Conservation (phyloP, 2,113 vertebrate species). For the Paramisgurnus dabryanus region DNA sequence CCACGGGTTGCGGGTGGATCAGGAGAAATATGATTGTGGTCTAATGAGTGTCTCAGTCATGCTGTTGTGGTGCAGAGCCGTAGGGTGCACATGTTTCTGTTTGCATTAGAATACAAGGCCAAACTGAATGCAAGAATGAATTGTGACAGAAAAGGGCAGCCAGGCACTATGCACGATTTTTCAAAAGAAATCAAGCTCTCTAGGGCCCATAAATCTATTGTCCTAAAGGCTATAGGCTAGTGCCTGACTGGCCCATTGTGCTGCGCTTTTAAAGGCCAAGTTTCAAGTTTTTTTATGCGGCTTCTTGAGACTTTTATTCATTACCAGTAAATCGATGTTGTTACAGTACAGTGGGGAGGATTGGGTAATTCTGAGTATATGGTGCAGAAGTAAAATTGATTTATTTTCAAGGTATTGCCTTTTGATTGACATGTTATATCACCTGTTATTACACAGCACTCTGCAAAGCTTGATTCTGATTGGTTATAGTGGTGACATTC, state of each 20-base stretch:
- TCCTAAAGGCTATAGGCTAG: slow-evolving; percentile 47
- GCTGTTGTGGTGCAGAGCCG: neutral
- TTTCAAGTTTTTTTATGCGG: slow-evolving; percentile 50
- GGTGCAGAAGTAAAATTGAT: slow-evolving; percentile 54
- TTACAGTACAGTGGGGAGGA: slow-evolving; percentile 50
- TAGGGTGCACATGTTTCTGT: slow-evolving; percentile 24
- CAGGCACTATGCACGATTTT: slow-evolving; percentile 45
- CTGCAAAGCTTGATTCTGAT: no score
- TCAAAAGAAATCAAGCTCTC: slow-evolving; percentile 45
- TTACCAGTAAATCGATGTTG: slow-evolving; percentile 58
- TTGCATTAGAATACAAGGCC: slow-evolving; percentile 61
- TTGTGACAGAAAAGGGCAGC: slow-evolving; percentile 52
- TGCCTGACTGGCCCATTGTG: slow-evolving; percentile 59
- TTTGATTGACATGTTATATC: slow-evolving; percentile 47
- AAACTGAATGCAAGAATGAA: slow-evolving; percentile 55
- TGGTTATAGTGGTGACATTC: no score
- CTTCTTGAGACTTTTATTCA: slow-evolving; percentile 56
- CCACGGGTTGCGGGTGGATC: neutral
- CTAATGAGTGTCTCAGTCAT: slow-evolving; percentile 20
- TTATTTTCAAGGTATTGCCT: slow-evolving; percentile 61
- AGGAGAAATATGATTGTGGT: neutral
- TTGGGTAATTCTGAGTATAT: slow-evolving; percentile 49
- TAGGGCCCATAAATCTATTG: slow-evolving; percentile 57
- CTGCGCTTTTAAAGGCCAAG: slow-evolving; percentile 55
- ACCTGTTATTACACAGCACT: neutral